Percentiles rank a stretch among this genome's conserved stretches.
Evolutionary conservation across 2,888 invertebrate genomes (phyloP).

Genomic region (Onchidella celtica): DNA sequence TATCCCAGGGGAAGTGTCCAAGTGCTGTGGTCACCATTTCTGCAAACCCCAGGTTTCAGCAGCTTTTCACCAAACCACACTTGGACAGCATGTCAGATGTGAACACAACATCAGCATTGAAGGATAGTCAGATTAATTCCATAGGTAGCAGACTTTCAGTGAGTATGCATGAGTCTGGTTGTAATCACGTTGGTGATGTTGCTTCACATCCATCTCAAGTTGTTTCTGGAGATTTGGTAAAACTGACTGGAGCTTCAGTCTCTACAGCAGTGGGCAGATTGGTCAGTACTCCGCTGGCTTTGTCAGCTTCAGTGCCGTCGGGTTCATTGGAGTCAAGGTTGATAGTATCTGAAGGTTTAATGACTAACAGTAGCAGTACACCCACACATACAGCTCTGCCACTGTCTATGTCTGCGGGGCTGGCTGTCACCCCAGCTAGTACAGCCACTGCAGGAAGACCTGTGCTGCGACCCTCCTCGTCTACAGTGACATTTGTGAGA

Average conservation of each 20-base stretch:
- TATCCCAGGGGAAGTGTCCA: background rate
- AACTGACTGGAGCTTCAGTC: background rate
- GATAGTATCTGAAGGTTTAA: background rate
- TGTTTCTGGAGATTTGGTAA: too few relatives aligned
- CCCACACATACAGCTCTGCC: background rate
- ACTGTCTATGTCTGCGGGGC: too few relatives aligned
- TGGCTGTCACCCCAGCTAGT: background rate
- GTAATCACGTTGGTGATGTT: background rate
- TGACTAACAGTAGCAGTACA: background rate
- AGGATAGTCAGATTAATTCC: background rate
- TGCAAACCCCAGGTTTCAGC: background rate
- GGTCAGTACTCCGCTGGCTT: background rate
- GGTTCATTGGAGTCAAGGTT: background rate
- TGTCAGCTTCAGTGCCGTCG: background rate
- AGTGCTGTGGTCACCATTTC: conserved; percentile 5
- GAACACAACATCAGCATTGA: background rate
- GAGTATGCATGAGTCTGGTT: background rate
- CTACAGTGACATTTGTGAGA: conserved; percentile 12
- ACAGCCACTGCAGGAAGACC: background rate
- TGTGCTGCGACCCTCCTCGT: background rate
- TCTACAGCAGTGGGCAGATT: background rate
- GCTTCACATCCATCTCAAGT: too few relatives aligned
- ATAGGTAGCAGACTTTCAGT: background rate
- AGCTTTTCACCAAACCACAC: background rate
- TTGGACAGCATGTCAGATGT: background rate